Evolutionary conservation across 1,140 invertebrate genomes (phyloP), one percentile per base, ranked within the genome.

Genomic region (Caenorhabditis elegans): DNA sequence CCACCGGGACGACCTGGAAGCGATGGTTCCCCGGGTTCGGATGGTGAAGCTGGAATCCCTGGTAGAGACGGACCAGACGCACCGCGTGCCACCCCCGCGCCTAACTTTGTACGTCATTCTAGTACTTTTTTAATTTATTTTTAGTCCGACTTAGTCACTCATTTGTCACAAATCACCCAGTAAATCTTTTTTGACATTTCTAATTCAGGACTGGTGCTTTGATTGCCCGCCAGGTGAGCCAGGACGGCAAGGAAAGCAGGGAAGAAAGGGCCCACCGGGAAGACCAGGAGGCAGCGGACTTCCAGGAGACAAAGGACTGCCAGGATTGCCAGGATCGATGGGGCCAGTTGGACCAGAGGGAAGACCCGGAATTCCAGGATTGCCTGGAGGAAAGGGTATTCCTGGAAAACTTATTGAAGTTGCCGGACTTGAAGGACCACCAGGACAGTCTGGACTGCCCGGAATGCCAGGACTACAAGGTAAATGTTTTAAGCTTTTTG

Each of bases 391-490:
- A 22, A 77, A 77, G 19, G 75, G 75, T 19, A 3, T 31, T 8
- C 43, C 75, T 28, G 75, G 75, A 48, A 77, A 70, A n/a, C 34
- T 70, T 10, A 39, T 70, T 19, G 34, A 70, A 0, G 60, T 70
- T 0, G 60, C 11, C 36, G 60, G 60, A 39, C n/a, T 70, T 8
- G 60, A 70, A 43, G 60, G 60, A 39, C 34, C 28, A 34, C 75
- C 75, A 28, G 75, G 75, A 15, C 46, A 17, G 10, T 26, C 75
- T 31, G 75, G 75, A 31, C 11, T 77, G 5, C 75, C 75, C 28
- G 75, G 75, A 48, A 22, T 36, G 8, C 75, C 75, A n/a, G 75
- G 75, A 0, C 75, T 77, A 26, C 75, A 70, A 70, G 60, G 60
- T 70, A 34, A n/a, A n/a, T 8, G 4, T 19, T 22, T 39, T 19